phyloP scores from a whole-genome alignment of 2,888 invertebrate genomes.

The Tetheella fluctuosa region DNA sequence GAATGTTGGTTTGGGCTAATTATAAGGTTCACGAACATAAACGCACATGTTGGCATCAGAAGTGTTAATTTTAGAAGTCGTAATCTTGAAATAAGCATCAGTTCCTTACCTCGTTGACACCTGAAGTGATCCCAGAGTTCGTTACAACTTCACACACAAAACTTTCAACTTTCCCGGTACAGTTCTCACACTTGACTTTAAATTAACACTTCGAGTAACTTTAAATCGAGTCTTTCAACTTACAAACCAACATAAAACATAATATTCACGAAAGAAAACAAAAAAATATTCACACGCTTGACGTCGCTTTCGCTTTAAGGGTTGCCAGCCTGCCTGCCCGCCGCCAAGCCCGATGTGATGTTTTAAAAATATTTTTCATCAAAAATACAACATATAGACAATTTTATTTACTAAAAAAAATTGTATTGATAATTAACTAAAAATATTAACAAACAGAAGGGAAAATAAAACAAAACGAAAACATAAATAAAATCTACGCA shows the following conservation, averaged over 20 bases:
- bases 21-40: slow-evolving; percentile 32
- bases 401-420: no score
- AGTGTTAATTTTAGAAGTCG: slow-evolving; percentile 67
- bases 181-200: slow-evolving; percentile 58
- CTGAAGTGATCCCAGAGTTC: slow-evolving; percentile 81
- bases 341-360: no score
- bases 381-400: neutral
- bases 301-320: slow-evolving; percentile 80
- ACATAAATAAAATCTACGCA: no score
- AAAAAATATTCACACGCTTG: slow-evolving; percentile 77
- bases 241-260: slow-evolving; percentile 73
- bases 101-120: slow-evolving; percentile 84
- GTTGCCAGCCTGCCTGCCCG: no score
- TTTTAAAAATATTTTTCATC: neutral
- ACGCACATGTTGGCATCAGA: slow-evolving; percentile 45
- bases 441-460: no score
- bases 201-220: slow-evolving; percentile 61
- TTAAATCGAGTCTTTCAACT: slow-evolving; percentile 66
- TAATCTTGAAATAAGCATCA: slow-evolving; percentile 72
- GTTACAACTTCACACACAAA: slow-evolving; percentile 79
- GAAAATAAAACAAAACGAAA: no score
- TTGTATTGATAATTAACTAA: no score
- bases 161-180: slow-evolving; percentile 68
- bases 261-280: slow-evolving; percentile 76
- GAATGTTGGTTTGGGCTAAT: slow-evolving; percentile 42